Evolutionary conservation across 2,113 vertebrate genomes (phyloP).

Genomic region (Vulpes vulpes): DNA sequence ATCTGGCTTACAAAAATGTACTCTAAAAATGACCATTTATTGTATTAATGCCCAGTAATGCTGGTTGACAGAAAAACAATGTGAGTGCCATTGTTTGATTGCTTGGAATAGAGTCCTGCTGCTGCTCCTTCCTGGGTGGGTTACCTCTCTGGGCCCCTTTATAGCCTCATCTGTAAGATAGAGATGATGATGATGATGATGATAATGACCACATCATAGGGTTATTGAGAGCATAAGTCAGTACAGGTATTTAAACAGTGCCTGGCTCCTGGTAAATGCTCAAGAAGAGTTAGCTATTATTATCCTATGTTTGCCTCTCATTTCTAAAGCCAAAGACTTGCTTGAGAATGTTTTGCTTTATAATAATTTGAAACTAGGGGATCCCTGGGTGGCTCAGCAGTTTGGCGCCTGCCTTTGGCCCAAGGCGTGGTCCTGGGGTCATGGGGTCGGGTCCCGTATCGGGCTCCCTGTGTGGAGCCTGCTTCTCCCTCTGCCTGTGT

Average conservation of each 20-base stretch:
- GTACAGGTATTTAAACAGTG: neutral
- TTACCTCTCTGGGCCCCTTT: neutral
- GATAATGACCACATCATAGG: neutral
- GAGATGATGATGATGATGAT: neutral
- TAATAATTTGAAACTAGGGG: neutral
- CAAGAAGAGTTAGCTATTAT: neutral
- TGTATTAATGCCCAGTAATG: neutral
- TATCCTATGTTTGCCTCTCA: neutral
- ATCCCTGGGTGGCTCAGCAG: too few relatives aligned
- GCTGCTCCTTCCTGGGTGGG: neutral
- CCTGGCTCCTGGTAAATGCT: neutral
- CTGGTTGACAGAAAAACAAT: neutral
- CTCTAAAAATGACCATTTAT: slow-evolving; percentile 9
- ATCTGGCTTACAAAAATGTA: neutral
- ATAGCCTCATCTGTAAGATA: neutral
- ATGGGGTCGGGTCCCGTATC: too few relatives aligned
- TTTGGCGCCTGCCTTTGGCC: too few relatives aligned
- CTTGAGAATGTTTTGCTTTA: slow-evolving; percentile 21
- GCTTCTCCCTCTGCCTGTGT: too few relatives aligned
- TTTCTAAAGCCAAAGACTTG: neutral
- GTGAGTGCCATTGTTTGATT: neutral
- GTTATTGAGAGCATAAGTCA: neutral
- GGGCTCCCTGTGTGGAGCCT: too few relatives aligned
- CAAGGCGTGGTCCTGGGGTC: too few relatives aligned
- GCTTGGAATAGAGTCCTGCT: neutral